Evolutionary conservation across 37 sponge, comb jelly and placozoan genomes (phyloP), one percentile per base, ranked within the genome.

Genomic region (Aphrocallistes beatrix): DNA sequence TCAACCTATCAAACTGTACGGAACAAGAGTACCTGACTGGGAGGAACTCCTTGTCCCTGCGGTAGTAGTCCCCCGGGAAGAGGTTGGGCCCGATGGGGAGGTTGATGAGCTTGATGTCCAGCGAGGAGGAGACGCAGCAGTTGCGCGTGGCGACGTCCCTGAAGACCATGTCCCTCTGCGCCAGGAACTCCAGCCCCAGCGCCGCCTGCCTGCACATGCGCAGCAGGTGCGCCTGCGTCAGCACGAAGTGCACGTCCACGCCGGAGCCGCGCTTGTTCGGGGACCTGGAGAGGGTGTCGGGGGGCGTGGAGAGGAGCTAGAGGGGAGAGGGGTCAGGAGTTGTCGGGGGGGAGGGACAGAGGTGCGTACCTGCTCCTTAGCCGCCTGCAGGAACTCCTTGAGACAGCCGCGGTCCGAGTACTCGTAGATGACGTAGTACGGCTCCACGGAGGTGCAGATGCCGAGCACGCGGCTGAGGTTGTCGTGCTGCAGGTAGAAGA

Each of bases 361-460:
- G 34, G 75, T 3, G 25, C 75, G 28, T 32, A 60, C 34, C 34
- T 60, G 75, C 17, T 60, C 75, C 34, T 60, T 60, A 13, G 10
- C 10, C 28, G 25, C 34, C 75, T 30, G 10, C 28, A 60, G 75
- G 75, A 60, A 60, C 34, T 60, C 75, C 75, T 60, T 60, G 37
- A 37, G 36, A 50, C 93, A 88, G 38, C 91, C 94, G 51, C 86
- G 42, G 84, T 93, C 91, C 82, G 91, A 75, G 86, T 91, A 93
- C 82, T 93, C 91, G 50, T 93, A 93, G 37, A 93, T 91, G 89
- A 93, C 81, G 81, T 93, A 93, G 50, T 90, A 93, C 9, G 94
- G 94, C 81, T 91, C 91, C 30, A 37, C 51, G 37, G 91, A 91
- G 23, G 90, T 89, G 82, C 94, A 93, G 39, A 93, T 86, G 37